Evolutionary conservation across 2,888 invertebrate species (phyloP), one percentile per base, ranked within the genome.

Genomic region (Drosophila prostipennis): DNA sequence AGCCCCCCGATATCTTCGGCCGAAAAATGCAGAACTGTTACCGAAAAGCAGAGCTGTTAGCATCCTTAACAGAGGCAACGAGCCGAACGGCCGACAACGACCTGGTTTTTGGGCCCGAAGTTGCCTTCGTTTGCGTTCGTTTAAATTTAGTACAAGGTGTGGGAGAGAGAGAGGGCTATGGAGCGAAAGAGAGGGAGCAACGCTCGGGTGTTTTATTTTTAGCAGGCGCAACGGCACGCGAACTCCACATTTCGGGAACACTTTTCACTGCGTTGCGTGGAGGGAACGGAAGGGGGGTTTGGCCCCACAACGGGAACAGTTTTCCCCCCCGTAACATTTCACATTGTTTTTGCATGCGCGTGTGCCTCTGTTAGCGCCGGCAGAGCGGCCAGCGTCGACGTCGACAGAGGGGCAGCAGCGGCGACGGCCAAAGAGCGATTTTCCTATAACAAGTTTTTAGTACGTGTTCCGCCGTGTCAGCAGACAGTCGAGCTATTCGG

Each of bases 401-500:
- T 8, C 19, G 16, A 14, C 68, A 23, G 64, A n/a, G 26, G 6
- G 29, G 40, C 14, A 26, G 14, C 34, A 6, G 36, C 46, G 6
- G 6, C 42, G 34, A 43, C 19, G 32, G 49, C 64, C 74, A 70
- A 76, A 53, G 49, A 58, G 65, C 82, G 80, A 67, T 71, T 73
- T 71, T 64, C 64, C 74, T 78, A 76, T 84, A 91, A 90, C 90
- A 89, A 89, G 89, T 91, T 90, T 71, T 90, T 90, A 91, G 91
- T 91, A 90, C 91, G 91, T 90, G 90, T 91, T 91, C 90, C 91
- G 91, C 90, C 91, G 91, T 90, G 90, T 90, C 84, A 89, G 91
- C 89, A 91, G 90, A 86, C 91, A 91, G 91, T 90, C 91, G 86
- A 74, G 61, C 48, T 16, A 32, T 46, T 61, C 76, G 78, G 73